Base-by-base conservation (phyloP, 2,888 invertebrate species). In the Zootermopsis nevadensis region DNA sequence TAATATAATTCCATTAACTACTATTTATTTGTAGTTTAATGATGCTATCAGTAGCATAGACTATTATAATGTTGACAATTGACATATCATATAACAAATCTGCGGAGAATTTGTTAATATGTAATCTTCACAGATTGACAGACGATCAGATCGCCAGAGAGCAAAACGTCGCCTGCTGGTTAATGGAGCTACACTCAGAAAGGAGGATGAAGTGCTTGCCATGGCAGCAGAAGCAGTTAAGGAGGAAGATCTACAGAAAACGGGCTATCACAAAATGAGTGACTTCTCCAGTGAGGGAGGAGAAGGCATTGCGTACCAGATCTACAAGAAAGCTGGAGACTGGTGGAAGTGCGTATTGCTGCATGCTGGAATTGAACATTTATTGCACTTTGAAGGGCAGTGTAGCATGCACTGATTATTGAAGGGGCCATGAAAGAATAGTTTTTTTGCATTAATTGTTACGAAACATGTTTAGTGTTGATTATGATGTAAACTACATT, bases 341-440 rank as follows among this genome's bases (percentile, higher is more conserved):
- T 96, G 96, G 91, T 96, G 96, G 96, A 95, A 95, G 96, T 96
- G 87, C 92, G 95, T 93, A 79, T 33, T 19, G n/a, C 48, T 48
- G 48, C 48, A 48, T 48, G 48, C 15, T 19, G 48, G 19, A 48
- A 48, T 48, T 3, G 19, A 48, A 1, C 48, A 19, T 3, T 3
- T 48, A 19, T 48, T 19, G 19, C 48, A 48, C 19, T 48, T 48
- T 19, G 19, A 48, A 48, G 48, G 48, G 48, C 48, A 19, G 19
- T 48, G 15, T 8, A 48, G 48, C 48, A 19, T 48, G 0, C 3
- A 19, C 19, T 15, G 19, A 1, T 3, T 48, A 19, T 3, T 48
- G 48, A 48, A 48, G 48, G 3, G 19, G 48, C 19, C 48, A 15
- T 48, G 48, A 48, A 42, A 42, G 38, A 42, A 48, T 48, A 19